A percentile compares a stretch with the other conserved stretches of the same genome.
Evolutionary conservation across 1,140 invertebrate species (phyloP).

Genomic region (Platorchestia sp.): DNA sequence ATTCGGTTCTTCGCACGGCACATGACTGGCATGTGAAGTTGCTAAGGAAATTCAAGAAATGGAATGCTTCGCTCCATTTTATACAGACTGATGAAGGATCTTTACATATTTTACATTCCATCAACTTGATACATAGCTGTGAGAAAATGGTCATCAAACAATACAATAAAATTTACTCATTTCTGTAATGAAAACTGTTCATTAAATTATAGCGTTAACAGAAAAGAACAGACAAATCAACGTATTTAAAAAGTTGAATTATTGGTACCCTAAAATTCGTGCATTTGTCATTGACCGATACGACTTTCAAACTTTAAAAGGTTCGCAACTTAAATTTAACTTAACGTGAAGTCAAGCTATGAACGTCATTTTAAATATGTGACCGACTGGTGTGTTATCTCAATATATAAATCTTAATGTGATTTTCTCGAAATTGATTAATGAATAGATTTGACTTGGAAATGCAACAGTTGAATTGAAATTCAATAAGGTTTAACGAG

Average conservation of each 20-base stretch:
- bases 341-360: not conserved
- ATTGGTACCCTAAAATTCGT: not conserved
- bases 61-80: conserved; percentile 68
- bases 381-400: not conserved
- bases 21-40: not conserved
- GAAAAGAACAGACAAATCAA: not conserved
- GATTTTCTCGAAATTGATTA: not conserved
- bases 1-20: not conserved
- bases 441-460: not conserved
- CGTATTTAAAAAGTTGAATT: not conserved
- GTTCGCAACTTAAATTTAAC: not conserved
- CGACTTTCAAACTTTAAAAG: not conserved
- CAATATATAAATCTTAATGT: not conserved
- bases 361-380: not conserved
- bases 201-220: not conserved
- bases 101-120: conserved; percentile 68
- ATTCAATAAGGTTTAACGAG: not conserved
- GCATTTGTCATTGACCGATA: not conserved
- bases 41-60: conserved; percentile 19
- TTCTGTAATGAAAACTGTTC: not conserved
- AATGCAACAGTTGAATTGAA: not conserved
- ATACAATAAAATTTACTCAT: not conserved
- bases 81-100: conserved; percentile 67
- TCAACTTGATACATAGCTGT: conserved; percentile 28
- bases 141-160: not conserved